These are phyloP conservation scores for Orcinus orca DNA, from an alignment of 2,113 vertebrate species.

Conservation along the genomic window DNA sequence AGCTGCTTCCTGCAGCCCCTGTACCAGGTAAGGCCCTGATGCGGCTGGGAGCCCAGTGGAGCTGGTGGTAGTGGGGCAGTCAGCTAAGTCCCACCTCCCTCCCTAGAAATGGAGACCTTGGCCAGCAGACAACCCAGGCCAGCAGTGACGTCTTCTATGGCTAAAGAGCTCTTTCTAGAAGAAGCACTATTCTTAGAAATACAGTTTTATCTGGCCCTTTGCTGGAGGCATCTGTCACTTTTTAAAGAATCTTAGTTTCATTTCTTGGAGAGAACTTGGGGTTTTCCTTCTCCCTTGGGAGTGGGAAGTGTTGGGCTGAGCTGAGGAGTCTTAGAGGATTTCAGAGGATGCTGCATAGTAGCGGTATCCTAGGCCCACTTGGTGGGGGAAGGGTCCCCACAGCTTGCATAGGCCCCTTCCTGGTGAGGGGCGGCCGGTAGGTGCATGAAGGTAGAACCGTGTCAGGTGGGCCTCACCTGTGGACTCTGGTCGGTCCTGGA, in stretches of 20 bases:
- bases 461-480: neutral
- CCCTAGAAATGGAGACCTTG: neutral
- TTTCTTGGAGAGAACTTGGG: neutral
- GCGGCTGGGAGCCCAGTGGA: accelerated
- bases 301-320: neutral
- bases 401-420: neutral
- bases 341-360: neutral
- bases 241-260: neutral
- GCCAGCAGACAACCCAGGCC: neutral
- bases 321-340: neutral
- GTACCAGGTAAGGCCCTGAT: conserved; percentile 39
- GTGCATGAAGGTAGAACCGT: accelerated
- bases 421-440: accelerated
- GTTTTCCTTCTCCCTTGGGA: too few relatives aligned
- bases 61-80: neutral
- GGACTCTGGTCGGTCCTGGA: neutral
- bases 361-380: neutral
- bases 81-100: neutral
- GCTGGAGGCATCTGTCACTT: neutral
- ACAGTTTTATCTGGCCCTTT: neutral
- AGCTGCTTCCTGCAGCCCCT: neutral
- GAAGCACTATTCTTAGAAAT: neutral
- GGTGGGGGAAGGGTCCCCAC: too few relatives aligned
- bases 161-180: neutral
- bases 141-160: neutral